These are phyloP conservation scores for Schizaphis graminum DNA, from an alignment of 2,888 invertebrate genomes.

Conservation along the genomic window DNA sequence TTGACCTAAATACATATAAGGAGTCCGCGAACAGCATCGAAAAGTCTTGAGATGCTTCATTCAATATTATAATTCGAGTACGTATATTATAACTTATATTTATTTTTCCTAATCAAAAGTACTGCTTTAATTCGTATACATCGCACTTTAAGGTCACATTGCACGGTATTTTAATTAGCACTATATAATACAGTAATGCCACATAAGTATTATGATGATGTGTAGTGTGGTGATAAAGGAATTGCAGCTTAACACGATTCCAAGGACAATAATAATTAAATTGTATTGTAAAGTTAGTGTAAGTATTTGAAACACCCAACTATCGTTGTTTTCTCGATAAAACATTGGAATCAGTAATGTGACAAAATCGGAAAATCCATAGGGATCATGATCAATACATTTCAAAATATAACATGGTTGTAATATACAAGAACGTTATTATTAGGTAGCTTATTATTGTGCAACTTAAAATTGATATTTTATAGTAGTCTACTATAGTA, in stretches of 20 bases:
- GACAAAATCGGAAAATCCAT: background rate
- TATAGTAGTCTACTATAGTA: background rate
- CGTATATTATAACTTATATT: background rate
- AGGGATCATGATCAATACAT: background rate
- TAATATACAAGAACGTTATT: background rate
- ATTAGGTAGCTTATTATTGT: background rate
- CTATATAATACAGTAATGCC: background rate
- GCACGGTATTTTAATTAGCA: background rate
- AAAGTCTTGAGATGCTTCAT: slow-evolving; percentile 27
- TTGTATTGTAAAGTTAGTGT: background rate
- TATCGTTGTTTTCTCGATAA: background rate
- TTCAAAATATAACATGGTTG: background rate
- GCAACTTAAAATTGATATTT: background rate
- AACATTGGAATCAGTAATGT: background rate
- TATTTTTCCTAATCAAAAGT: slow-evolving; percentile 21
- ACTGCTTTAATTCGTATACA: background rate
- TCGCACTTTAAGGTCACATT: slow-evolving; percentile 28
- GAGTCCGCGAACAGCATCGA: slow-evolving; percentile 37
- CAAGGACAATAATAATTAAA: slow-evolving; percentile 12
- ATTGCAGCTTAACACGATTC: slow-evolving; percentile 12
- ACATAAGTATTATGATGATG: background rate
- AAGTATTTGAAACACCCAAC: background rate
- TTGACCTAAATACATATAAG: slow-evolving; percentile 29
- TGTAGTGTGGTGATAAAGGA: background rate
- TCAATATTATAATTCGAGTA: background rate